Base-by-base conservation (phyloP, 1,140 invertebrate genomes). In the Schlechtendalia chinensis region DNA sequence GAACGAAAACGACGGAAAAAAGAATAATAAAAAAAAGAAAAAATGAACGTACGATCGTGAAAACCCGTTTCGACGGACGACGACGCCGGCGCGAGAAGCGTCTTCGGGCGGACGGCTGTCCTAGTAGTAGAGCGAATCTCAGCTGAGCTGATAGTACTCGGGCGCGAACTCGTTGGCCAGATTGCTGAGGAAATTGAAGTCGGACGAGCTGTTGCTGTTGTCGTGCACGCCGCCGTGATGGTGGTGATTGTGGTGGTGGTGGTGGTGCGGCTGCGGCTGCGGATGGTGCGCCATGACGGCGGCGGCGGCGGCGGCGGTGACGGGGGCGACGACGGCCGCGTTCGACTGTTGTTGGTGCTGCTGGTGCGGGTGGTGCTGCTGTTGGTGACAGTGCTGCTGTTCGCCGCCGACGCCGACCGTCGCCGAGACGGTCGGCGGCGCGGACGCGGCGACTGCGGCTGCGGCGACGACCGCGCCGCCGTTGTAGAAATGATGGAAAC, bases 161-260 rank as follows among this genome's bases (percentile, higher is more conserved):
- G 94, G 94, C 1, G 92, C 93, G 85, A 95, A 96, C 84, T 96
- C 94, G 86, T 94, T 95, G 75, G 94, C 93, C 83, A 96, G 88
- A 84, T 94, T 96, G 84, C 93, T 94, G 58, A 96, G 89, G 84
- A 96, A 96, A 85, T 96, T 95, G 85, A 96, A 96, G 84, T 96
- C 94, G 12, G 94, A 94, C 1, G 93, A 95, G 84, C 93, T 94
- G 84, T 95, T 95, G 83, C 92, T 94, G 86, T 94, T 94, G 82
- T 94, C 92, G n/a, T 86, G 84, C 82, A 85, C 63, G 19, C 83
- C 81, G 11, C 82, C 82, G 82, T 84, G 82, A 11, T 81, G 77
- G 58, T 85, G 83, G 47, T 81, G 61, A 61, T 81, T 83, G 75
- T 81, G 83, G 47, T 81, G 61, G 65, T 81, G 83, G 75, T 81